Evolutionary conservation across 2,797 vertebrate species (phyloP), one percentile per base, ranked within the genome.

Genomic region (Chrosomus eos): DNA sequence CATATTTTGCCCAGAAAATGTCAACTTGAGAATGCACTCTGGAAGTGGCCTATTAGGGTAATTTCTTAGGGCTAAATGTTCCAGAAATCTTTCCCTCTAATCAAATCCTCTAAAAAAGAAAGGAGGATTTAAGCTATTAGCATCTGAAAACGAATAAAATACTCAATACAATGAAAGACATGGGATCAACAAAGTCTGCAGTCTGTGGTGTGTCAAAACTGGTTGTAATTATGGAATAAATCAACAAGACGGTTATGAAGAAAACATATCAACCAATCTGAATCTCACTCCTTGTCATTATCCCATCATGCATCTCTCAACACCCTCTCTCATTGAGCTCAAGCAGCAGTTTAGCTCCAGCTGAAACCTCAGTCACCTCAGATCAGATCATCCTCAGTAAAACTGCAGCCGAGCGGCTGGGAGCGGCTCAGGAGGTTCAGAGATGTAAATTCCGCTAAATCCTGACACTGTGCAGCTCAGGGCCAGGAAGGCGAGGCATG

Each of bases 1-100:
- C 92, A 92, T 93, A 93, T 95, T 95, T 94, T 93, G 88, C 88
- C 88, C 88, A 91, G 93, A 91, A 93, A 93, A 89, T 93, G 89
- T 92, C 93, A 92, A 88, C 81, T 89, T 89, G 91, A 91, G 92
- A 93, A 93, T 92, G 48, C 76, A 40, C 43, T 55, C 31, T 53
- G 38, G 45, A 82, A 68, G 28, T 64, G 31, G 58, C 67, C 67
- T 53, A 62, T 83, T 79, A 55, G 53, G 73, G 19, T 86, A 5
- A 67, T 68, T 67, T 83, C 72, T 67, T 73, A 68, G 62, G 19
- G 31, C 31, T 75, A 75, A 83, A 66, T 75, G 81, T 33, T 60
- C 36, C 67, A 81, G 36, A 81, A 58, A 71, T 81, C 67, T 58
- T 68, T 33, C 14, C 28, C 53, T 68, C 64, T 18, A 13, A 62